phyloP scores from a whole-genome alignment of 2,888 invertebrate genomes.

The Drosophila kambysellisi region DNA sequence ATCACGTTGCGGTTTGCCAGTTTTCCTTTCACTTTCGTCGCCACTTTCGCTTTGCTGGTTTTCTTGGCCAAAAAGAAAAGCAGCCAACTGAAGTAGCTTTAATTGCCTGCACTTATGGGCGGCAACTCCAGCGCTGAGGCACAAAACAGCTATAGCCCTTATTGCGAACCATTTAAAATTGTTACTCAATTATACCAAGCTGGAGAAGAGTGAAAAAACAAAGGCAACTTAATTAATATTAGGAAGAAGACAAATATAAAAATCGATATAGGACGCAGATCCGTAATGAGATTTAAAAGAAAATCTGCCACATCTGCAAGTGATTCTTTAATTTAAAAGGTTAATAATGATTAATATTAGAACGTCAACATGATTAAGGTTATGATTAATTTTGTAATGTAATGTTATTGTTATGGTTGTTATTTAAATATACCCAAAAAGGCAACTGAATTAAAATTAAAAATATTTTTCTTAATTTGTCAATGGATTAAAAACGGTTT shows the following conservation, averaged over 20 bases:
- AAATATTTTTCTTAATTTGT: background rate
- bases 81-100: conserved; percentile 5
- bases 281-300: background rate
- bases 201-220: background rate
- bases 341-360: background rate
- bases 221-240: background rate
- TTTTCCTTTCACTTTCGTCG: conserved; percentile 35
- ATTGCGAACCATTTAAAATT: conserved; percentile 1
- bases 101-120: conserved; percentile 9
- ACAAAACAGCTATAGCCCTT: conserved; percentile 15
- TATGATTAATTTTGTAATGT: background rate
- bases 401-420: background rate
- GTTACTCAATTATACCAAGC: background rate
- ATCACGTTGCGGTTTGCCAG: conserved; percentile 70
- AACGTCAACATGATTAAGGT: background rate
- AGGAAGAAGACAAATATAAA: background rate
- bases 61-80: background rate
- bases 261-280: background rate
- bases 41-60: conserved; percentile 18
- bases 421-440: background rate
- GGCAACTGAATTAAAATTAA: background rate
- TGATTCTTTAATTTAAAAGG: background rate
- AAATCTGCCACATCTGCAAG: background rate
- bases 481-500: background rate
- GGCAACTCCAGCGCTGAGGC: background rate